Evolutionary conservation across 92 coral and sea anemone species (phyloP), one percentile per base, ranked within the genome.

Genomic region (Diadumene lineata): DNA sequence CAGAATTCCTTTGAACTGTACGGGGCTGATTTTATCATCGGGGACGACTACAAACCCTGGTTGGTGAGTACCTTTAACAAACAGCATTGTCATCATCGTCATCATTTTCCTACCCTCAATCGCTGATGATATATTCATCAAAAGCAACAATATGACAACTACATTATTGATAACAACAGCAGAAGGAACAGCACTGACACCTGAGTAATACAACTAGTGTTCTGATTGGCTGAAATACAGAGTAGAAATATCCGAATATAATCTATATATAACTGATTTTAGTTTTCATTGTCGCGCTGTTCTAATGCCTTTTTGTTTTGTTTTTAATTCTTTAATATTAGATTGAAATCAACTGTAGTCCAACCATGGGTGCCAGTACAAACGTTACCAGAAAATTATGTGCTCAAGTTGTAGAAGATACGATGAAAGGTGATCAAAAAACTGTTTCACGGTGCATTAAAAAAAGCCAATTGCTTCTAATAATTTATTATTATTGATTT

Each of bases 281-380:
- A n/a, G n/a, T n/a, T n/a, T n/a, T n/a, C n/a, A n/a, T n/a, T n/a
- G n/a, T n/a, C n/a, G n/a, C n/a, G n/a, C n/a, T n/a, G n/a, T n/a
- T n/a, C n/a, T n/a, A n/a, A n/a, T n/a, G n/a, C n/a, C n/a, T n/a
- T n/a, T n/a, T n/a, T n/a, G n/a, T 22, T 23, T 46, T 4, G 34
- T 25, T 21, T 19, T 22, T 69, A 31, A 38, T 34, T 28, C 30
- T 62, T 75, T 4, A 15, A 26, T n/a, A n/a, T n/a, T n/a, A 94
- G 98, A 84, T 94, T 66, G 98, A 94, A 83, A 92, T 94, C 67
- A 94, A 94, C 73, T 94, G 94, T 44, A 94, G 98, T 82, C 98
- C 98, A 18, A 90, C 98, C 19, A 94, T 94, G 98, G 92, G 97
- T 11, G 88, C 98, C 18, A 94, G 97, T 50, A 94, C 98, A 1